Conservation (phyloP, 2,113 vertebrate species). For the Heterotis niloticus region DNA sequence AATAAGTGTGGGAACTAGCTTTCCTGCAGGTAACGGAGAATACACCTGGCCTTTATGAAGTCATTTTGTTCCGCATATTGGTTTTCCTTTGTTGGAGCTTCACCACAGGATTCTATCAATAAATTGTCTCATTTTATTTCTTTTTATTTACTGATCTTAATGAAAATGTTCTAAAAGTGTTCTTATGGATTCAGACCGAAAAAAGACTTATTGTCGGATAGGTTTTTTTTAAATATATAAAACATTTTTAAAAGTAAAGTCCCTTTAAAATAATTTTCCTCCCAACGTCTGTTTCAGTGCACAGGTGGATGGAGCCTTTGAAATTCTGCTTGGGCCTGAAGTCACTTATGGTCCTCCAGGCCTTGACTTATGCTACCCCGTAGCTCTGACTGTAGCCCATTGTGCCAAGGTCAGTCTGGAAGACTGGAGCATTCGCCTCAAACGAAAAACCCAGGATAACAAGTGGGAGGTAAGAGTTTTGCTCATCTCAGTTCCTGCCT, state of each 20-base stretch:
- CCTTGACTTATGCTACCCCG: constrained; percentile 70
- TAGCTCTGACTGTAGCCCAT: constrained; percentile 82
- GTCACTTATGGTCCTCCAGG: constrained; percentile 84
- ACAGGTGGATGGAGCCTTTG: constrained; percentile 70
- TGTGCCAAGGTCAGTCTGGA: constrained; percentile 74
- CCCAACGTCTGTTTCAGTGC: constrained; percentile 54
- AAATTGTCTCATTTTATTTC: background rate
- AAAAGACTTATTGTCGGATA: background rate
- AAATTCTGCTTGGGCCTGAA: constrained; percentile 80
- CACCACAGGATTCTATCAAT: background rate
- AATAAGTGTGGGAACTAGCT: no score
- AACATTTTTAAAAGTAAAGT: no score
- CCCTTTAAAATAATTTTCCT: background rate
- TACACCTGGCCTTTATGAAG: background rate
- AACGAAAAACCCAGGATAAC: constrained; percentile 72
- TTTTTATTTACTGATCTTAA: background rate
- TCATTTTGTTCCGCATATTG: background rate
- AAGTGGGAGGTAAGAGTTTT: constrained; percentile 82
- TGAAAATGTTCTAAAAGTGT: background rate
- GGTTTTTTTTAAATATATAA: background rate
- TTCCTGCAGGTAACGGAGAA: background rate
- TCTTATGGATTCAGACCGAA: background rate
- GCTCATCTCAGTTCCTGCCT: background rate
- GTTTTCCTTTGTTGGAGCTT: no score
- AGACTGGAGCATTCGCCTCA: constrained; percentile 81